Percentiles rank a stretch among this genome's conserved stretches.
Conservation (phyloP, 2,797 vertebrate species). For the Halcyon badia region DNA sequence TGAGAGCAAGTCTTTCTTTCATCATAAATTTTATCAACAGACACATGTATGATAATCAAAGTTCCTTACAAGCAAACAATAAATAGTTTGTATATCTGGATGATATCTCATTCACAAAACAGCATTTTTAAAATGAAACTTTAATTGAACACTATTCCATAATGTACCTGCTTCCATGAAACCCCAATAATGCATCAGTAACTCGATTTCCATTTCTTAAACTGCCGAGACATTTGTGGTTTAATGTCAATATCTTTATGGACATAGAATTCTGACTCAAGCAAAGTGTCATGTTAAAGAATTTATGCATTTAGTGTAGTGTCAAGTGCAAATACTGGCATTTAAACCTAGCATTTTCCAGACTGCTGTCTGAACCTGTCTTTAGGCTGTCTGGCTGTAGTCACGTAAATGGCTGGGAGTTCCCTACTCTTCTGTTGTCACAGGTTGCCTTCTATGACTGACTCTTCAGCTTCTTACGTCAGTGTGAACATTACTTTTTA, state of each 20-base stretch:
- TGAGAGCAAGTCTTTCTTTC: neutral
- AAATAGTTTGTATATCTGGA: constrained; percentile 12
- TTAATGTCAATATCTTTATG: constrained; percentile 66
- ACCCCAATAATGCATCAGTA: constrained; percentile 41
- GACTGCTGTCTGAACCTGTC: constrained; percentile 18
- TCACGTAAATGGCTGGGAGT: neutral
- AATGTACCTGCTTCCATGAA: constrained; percentile 49
- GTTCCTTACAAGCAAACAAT: neutral
- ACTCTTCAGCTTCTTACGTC: neutral
- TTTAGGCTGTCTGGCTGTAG: constrained; percentile 18
- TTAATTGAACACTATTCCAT: constrained; percentile 23
- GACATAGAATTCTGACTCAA: constrained; percentile 67
- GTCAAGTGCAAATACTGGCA: constrained; percentile 58
- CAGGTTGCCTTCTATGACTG: neutral
- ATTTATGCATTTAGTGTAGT: constrained; percentile 51
- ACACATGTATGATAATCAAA: neutral
- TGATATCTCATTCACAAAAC: neutral
- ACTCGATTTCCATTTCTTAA: constrained; percentile 70
- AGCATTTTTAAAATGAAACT: constrained; percentile 10
- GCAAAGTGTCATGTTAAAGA: constrained; percentile 67
- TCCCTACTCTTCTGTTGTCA: neutral
- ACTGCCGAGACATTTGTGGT: constrained; percentile 60
- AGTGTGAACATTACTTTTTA: neutral
- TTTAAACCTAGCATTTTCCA: constrained; percentile 55
- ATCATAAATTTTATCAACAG: neutral